These are phyloP conservation scores for Catostylus mosaicus DNA, from an alignment of 30 jellyfish, hydroid and myxozoan species.

Conservation along the genomic window DNA sequence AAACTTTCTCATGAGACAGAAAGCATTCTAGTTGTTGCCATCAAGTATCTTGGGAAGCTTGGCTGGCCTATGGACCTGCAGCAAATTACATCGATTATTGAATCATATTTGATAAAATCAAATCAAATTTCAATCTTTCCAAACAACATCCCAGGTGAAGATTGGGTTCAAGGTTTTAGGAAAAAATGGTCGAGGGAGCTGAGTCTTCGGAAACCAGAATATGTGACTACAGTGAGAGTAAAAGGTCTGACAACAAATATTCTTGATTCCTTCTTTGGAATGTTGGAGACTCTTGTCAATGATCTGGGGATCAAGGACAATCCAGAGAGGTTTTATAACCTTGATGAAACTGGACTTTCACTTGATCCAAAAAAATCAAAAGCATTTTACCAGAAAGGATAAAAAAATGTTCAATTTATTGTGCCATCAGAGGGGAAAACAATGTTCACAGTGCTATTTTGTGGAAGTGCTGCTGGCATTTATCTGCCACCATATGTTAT, in stretches of 20 bases:
- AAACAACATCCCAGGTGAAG: not conserved
- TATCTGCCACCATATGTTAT: conserved; percentile 62
- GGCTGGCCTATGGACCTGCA: conserved; percentile 45
- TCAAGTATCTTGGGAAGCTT: conserved; percentile 34
- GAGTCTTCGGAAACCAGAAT: conserved; percentile 12
- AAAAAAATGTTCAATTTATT: conserved; percentile 28
- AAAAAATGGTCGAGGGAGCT: conserved; percentile 10
- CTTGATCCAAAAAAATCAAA: conserved; percentile 33
- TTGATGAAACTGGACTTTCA: conserved; percentile 37
- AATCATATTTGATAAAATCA: not conserved
- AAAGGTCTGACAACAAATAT: conserved; percentile 1
- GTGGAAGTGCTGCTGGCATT: conserved; percentile 66
- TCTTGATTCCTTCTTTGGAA: not conserved
- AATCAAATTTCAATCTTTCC: conserved; percentile 4
- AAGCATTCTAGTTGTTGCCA: conserved; percentile 22
- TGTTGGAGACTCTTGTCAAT: conserved; percentile 23
- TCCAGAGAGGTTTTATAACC: conserved; percentile 27
- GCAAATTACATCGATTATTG: conserved; percentile 15
- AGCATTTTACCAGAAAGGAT: conserved; percentile 37
- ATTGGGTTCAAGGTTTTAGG: not conserved
- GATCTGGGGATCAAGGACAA: conserved; percentile 30
- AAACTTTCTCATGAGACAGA: no score
- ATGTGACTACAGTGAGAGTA: conserved; percentile 16
- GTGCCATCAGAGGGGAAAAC: conserved; percentile 36
- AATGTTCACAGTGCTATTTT: conserved; percentile 69